Base-by-base conservation (phyloP, 2,113 vertebrate genomes). In the Cnemophilus loriae region DNA sequence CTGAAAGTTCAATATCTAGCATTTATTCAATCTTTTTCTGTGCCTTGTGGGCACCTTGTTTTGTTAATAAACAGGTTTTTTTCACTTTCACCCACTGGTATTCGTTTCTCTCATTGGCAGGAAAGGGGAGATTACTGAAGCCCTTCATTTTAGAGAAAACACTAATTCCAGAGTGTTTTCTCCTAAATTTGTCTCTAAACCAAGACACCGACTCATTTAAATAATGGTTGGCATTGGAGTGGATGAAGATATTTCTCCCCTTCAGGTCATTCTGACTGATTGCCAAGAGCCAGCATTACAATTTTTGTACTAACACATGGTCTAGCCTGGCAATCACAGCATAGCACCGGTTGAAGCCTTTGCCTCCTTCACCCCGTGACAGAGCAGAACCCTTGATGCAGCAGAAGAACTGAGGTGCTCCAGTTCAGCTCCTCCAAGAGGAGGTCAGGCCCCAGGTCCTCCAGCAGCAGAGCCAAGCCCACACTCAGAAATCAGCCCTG, bases 401-500 rank as follows among this genome's bases (percentile, higher is more conserved):
- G 61, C 65, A 74, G 90, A 75, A 60, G 46, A 22, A 35, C 35
- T 0, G 2, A 61, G 46, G 21, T 13, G 70, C 27, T 57, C 33
- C 42, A 52, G 67, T 23, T 53, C 87, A 53, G 71, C 42, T 65
- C 60, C 64, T 73, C 24, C 1, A 6, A 23, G 33, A 52, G 49
- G 12, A 57, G 50, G 17, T 63, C 73, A 73, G 53, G n/a, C 13
- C 67, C 47, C 77, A 37, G 35, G 11, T 41, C 26, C 33, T 44
- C 24, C 81, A 64, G 77, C 63, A 68, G 69, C 50, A 52, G n/a
- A 77, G 74, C 65, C 35, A 39, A 32, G 23, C 26, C 64, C 2
- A 0, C 24, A 7, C 15, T 13, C 6, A 0, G 24, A 69, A 32
- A 13, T 10, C 12, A 30, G 12, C 41, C 44, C 35, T 23, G 20